Base-by-base conservation (phyloP, 2,888 invertebrate species). In the Cartodere bifasciata region DNA sequence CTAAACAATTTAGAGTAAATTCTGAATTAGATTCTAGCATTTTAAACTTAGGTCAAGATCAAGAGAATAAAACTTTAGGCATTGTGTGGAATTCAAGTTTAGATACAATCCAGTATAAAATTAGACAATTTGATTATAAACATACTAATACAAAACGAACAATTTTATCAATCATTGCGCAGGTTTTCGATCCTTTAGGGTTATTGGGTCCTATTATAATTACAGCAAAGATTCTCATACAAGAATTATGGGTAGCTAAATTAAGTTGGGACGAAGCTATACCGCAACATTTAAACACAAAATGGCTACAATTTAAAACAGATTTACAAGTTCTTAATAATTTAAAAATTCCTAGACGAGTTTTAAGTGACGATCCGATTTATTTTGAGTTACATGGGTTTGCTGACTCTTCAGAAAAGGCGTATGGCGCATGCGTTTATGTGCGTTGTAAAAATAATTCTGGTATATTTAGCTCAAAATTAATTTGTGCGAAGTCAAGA, bases 171-270 rank as follows among this genome's bases (percentile, higher is more conserved):
- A 12, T 10, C 10, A 32, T 35, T 13, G 10, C 28, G 5, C 23
- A 36, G 13, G 36, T 39, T 16, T 40, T 38, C 21, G 31, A 31
- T 15, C 31, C 27, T 16, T 16, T 31, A 16, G 31, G 31, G 10
- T 15, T 31, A 14, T 11, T 31, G n/a, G 17, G 26, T 10, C 31
- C 27, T 3, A 14, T 31, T 11, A 31, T 31, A 10, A 28, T 31
- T 3, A 13, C 15, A 6, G 15, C 31, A 5, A 31, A 31, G 13
- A 29, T 29, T 12, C 12, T 29, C 13, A 12, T 29, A 12, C 29
- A 29, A 4, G 9, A 10, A 9, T 23, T 29, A 25, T 29, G 29
- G 29, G 9, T 23, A 13, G 9, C 4, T 10, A 29, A 29, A 11
- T 13, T 23, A 13, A 11, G 14, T 10, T 29, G 29, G 29, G 23